These are phyloP conservation scores for Channa striata DNA, from an alignment of 2,797 vertebrate species.

Conservation along the genomic window DNA sequence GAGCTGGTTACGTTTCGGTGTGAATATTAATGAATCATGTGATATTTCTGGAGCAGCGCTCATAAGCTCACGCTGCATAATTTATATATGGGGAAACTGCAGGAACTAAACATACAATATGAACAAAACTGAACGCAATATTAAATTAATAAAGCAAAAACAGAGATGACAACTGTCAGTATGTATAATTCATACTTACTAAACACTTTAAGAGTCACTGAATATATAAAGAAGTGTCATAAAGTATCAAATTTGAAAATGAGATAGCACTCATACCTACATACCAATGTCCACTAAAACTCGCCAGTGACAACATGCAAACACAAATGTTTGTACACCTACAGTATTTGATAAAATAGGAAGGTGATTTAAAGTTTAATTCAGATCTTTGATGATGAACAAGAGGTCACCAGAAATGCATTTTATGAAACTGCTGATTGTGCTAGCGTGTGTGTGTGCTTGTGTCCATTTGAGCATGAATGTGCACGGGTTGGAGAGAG, in stretches of 20 bases:
- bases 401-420: conserved; percentile 48
- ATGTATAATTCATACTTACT: no score
- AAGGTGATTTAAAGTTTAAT: conserved; percentile 68
- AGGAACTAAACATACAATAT: no score
- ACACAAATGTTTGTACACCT: not conserved
- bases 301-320: not conserved
- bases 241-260: not conserved
- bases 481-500: not conserved
- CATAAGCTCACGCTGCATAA: not conserved
- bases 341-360: conserved; percentile 16
- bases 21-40: not conserved
- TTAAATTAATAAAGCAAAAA: no score
- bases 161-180: no score
- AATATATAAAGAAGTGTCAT: no score
- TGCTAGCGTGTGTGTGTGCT: conserved; percentile 44
- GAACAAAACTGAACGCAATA: no score
- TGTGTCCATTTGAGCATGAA: conserved; percentile 45
- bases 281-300: not conserved
- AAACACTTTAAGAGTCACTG: no score
- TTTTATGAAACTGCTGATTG: conserved; percentile 44
- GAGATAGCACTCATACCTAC: not conserved
- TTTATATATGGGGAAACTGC: no score
- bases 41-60: not conserved
- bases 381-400: conserved; percentile 57
- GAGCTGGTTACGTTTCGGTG: not conserved